Conservation (phyloP, 2,888 invertebrate species). For the Eilema depressum region DNA sequence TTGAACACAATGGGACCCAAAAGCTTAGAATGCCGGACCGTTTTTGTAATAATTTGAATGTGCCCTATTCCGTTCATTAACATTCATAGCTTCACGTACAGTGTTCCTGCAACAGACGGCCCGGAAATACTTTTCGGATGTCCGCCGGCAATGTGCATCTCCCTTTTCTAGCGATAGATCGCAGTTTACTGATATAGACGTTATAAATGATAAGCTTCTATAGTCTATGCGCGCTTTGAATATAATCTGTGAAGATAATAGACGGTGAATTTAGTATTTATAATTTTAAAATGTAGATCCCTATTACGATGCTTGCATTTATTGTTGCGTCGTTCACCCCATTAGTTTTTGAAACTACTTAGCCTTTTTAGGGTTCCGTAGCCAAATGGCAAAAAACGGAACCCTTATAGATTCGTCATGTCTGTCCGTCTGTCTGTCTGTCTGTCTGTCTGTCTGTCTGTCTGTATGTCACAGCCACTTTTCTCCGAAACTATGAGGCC, state of each 20-base stretch:
- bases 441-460: no score
- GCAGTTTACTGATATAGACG: conserved; percentile 48
- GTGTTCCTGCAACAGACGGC: conserved; percentile 59
- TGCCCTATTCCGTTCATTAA: conserved; percentile 40
- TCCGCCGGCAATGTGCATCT: conserved; percentile 68
- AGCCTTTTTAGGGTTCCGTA: no score
- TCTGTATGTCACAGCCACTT: no score
- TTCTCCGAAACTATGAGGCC: no score
- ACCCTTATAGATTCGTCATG: no score
- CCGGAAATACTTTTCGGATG: conserved; percentile 77
- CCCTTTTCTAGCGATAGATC: conserved; percentile 57
- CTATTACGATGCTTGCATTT: no score
- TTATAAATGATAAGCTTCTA: conserved; percentile 35
- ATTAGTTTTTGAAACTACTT: background rate
- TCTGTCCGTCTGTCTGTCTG: no score
- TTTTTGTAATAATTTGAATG: conserved; percentile 34
- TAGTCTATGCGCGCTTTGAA: background rate
- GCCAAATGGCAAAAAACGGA: no score
- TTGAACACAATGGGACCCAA: conserved; percentile 24
- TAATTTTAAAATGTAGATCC: no score
- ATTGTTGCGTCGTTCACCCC: no score
- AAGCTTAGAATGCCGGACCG: conserved; percentile 25
- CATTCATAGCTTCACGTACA: conserved; percentile 55
- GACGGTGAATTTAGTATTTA: background rate
- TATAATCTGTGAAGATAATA: background rate